Base-by-base conservation (phyloP, 1,140 invertebrate species). In the Phthorimaea operculella region DNA sequence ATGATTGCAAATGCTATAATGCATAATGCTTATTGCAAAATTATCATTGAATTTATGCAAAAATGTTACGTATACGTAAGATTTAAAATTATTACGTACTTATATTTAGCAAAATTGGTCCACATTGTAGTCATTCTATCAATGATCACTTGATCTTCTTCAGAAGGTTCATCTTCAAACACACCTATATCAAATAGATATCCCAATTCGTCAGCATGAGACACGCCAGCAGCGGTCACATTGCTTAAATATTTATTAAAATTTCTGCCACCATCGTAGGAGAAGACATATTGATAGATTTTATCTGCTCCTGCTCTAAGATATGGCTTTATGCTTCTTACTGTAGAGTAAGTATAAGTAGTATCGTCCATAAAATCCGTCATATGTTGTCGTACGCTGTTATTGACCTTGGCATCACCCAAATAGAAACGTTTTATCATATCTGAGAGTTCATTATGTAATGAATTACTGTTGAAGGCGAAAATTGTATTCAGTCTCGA, bases 21-120 rank as follows among this genome's bases (percentile, higher is more conserved):
- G n/a, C n/a, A n/a, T n/a, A n/a, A n/a, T n/a, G n/a, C n/a, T n/a
- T n/a, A n/a, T n/a, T n/a, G n/a, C n/a, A n/a, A n/a, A n/a, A n/a
- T n/a, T n/a, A n/a, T n/a, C n/a, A n/a, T n/a, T n/a, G n/a, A n/a
- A n/a, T n/a, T n/a, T n/a, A n/a, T n/a, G n/a, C n/a, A n/a, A n/a
- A n/a, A n/a, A n/a, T n/a, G n/a, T n/a, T n/a, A n/a, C n/a, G n/a
- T n/a, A n/a, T n/a, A n/a, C n/a, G n/a, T n/a, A n/a, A n/a, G n/a
- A n/a, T n/a, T n/a, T n/a, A 39, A 36, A 52, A 12, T 51, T 1
- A 12, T 34, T 34, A 63, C 64, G 21, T 61, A 74, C 69, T 67
- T 64, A 33, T 61, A 74, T 54, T 72, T 72, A n/a, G 45, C 67
- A 28, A 72, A 74, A 16, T 74, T 70, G 0, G 68, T 55, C 66